phyloP scores from a whole-genome alignment of 2,113 vertebrate species.

The Gobiocypris rarus region DNA sequence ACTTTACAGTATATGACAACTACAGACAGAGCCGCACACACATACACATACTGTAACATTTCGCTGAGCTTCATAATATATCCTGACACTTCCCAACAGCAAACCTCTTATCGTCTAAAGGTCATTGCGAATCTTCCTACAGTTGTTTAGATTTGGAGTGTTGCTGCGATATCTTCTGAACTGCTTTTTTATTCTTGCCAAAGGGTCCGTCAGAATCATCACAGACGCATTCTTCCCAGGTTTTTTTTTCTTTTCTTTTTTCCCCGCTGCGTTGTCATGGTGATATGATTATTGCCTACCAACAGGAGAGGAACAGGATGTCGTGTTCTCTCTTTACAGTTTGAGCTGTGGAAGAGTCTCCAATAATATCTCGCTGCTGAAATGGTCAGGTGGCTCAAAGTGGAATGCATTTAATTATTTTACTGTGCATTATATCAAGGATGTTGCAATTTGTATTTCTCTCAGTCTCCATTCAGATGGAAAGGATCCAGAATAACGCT shows the following conservation, averaged over 20 bases:
- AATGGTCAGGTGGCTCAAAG: conserved; percentile 15
- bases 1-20: conserved; percentile 29
- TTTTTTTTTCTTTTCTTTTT: not conserved
- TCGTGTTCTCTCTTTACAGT: conserved; percentile 32
- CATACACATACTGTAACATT: conserved; percentile 36
- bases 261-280: conserved; percentile 33
- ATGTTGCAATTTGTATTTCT: not conserved
- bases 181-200: conserved; percentile 40
- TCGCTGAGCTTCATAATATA: conserved; percentile 10
- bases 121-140: conserved; percentile 39
- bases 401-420: conserved; percentile 27
- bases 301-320: conserved; percentile 34
- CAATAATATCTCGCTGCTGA: conserved; percentile 3
- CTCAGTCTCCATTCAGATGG: not conserved
- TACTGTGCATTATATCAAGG: not conserved
- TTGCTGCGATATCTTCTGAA: conserved; percentile 30
- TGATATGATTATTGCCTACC: conserved; percentile 44
- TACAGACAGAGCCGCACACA: conserved; percentile 7
- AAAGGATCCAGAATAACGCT: not conserved
- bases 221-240: not conserved
- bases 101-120: conserved; percentile 40
- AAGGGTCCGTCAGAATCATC: conserved; percentile 39
- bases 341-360: conserved; percentile 11
- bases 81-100: conserved; percentile 48
- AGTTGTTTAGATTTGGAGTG: conserved; percentile 37